Evolutionary conservation across 2,113 vertebrate species (phyloP), one percentile per base, ranked within the genome.

Genomic region (Sylvietta virens): DNA sequence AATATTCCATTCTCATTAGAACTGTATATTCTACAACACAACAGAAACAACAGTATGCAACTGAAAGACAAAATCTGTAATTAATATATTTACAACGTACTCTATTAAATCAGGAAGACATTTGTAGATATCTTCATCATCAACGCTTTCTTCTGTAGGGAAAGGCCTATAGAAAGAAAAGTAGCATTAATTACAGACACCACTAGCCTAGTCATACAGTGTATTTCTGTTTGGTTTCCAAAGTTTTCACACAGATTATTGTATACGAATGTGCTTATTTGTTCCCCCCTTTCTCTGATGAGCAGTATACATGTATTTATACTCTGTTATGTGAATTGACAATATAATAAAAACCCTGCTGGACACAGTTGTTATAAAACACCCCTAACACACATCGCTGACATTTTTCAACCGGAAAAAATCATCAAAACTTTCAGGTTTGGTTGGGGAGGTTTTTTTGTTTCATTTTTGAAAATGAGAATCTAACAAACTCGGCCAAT

Each of bases 91-190:
- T 70, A 88, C 51, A 86, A 98, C 99, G 0, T 98, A 99, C 99
- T 99, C 99, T 92, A 99, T 99, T 65, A 99, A 98, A 95, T 99
- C 99, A 81, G 99, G 99, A 93, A 99, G 98, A 95, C 98, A 96
- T 98, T 99, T 99, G 97, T 99, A 99, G 96, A 99, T 97, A 79
- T 99, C 99, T 65, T 99, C 99, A 85, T 99, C 98, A 61, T 98
- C 98, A 53, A 99, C 50, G 0, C 98, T 99, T 89, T 99, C 99
- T 96, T 99, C 99, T 26, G 99, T 99, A 15, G 99, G 99, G 92
- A 99, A 99, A 0, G 99, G 98, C 97, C 99, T 99, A 65, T 4
- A 51, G 58, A 89, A 57, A 71, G 19, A 92, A 82, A 94, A 37
- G 45, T 1, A 86, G 7, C 53, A 66, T 45, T 7, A 56, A 71